Evolutionary conservation across 2,113 vertebrate genomes (phyloP).

Genomic region (Anoura caudifer): DNA sequence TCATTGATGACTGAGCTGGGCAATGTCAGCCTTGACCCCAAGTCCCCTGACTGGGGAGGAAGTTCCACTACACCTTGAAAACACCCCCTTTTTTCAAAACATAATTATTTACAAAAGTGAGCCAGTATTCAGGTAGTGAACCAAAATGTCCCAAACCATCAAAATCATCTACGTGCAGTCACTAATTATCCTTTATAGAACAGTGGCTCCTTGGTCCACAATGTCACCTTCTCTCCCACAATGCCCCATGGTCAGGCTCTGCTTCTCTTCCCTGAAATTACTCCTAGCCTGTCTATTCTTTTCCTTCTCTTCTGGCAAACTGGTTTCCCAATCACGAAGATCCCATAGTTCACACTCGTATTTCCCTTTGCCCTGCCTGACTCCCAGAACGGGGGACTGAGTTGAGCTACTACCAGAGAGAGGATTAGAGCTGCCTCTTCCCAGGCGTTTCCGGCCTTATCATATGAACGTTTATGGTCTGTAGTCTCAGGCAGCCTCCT

Average conservation of each 20-base stretch:
- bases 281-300: background rate
- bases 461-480: background rate
- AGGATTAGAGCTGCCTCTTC: background rate
- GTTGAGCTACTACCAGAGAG: background rate
- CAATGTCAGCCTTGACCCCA: background rate
- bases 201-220: background rate
- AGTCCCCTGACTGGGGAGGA: background rate
- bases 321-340: background rate
- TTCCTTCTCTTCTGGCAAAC: background rate
- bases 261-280: background rate
- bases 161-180: background rate
- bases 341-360: background rate
- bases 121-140: background rate
- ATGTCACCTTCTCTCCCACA: background rate
- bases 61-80: background rate
- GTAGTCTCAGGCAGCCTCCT: background rate
- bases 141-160: background rate
- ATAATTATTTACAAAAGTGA: background rate
- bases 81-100: background rate
- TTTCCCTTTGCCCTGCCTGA: background rate
- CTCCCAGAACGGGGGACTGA: background rate
- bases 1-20: background rate
- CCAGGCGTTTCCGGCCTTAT: background rate
- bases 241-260: background rate
- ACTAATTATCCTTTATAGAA: background rate